Evolutionary conservation across 2,797 vertebrate species (phyloP).

Genomic region (Buphagus erythrorhynchus): DNA sequence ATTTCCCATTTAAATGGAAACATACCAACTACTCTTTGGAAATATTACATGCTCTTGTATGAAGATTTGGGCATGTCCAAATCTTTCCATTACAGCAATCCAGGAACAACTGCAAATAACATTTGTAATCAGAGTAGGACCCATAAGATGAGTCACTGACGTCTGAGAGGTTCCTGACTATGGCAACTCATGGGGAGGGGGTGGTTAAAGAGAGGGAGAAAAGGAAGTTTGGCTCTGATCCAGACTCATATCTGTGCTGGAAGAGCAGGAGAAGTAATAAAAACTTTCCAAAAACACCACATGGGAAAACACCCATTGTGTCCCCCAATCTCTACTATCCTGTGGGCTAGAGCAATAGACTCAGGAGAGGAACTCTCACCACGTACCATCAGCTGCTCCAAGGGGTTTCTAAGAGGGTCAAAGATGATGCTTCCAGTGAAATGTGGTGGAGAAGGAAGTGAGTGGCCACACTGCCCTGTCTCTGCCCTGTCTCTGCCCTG

Average conservation of each 20-base stretch:
- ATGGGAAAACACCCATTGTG: background rate
- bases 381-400: accelerated
- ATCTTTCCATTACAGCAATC: conserved; percentile 53
- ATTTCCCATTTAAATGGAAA: conserved; percentile 20
- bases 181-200: background rate
- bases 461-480: background rate
- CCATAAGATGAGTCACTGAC: background rate
- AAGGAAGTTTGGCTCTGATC: background rate
- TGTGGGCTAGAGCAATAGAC: background rate
- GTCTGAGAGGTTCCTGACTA: background rate
- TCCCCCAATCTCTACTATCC: background rate
- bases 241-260: background rate
- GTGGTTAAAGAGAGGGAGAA: background rate
- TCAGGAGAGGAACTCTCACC: background rate
- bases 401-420: background rate
- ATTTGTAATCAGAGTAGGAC: background rate
- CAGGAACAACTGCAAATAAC: conserved; percentile 34
- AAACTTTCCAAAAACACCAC: background rate
- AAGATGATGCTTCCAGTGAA: background rate
- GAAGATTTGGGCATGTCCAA: background rate
- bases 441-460: accelerated
- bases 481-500: background rate
- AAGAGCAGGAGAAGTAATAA: background rate
- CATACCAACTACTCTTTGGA: conserved; percentile 7
- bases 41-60: conserved; percentile 16